Conservation (phyloP, 1,140 invertebrate genomes). For the Cyclargus thomasi region DNA sequence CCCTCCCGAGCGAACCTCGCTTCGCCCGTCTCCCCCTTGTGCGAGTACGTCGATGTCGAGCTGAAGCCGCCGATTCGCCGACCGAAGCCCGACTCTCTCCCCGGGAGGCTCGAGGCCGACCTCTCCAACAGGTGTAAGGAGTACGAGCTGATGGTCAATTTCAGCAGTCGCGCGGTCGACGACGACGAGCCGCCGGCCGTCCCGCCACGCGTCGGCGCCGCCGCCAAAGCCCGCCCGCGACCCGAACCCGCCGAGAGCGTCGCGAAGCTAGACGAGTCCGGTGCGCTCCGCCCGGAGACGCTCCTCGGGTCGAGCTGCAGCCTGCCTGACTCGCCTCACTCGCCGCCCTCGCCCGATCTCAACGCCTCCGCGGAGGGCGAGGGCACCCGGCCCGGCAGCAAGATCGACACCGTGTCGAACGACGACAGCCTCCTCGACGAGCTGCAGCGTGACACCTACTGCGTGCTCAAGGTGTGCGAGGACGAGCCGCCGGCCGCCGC, state of each 20-base stretch:
- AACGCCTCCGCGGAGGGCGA: constrained; percentile 28
- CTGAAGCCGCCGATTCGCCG: constrained; percentile 41
- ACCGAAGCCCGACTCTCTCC: constrained; percentile 35
- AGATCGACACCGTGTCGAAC: constrained; percentile 44
- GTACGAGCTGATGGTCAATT: constrained; percentile 68
- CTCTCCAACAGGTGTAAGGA: constrained; percentile 50
- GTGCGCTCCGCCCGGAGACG: constrained; percentile 29
- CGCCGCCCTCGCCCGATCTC: constrained; percentile 26
- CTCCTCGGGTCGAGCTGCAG: constrained; percentile 34
- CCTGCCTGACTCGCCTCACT: constrained; percentile 32
- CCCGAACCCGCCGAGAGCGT: constrained; percentile 34
- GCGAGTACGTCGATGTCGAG: constrained; percentile 62
- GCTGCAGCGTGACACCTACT: constrained; percentile 56
- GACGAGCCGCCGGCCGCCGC: constrained; percentile 45
- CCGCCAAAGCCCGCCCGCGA: constrained; percentile 29
- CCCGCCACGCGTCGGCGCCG: constrained; percentile 49
- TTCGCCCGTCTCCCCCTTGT: constrained; percentile 32
- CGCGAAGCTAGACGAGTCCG: constrained; percentile 29
- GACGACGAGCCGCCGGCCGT: constrained; percentile 62
- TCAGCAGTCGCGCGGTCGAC: constrained; percentile 48
- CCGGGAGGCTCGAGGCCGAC: constrained; percentile 31
- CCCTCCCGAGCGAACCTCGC: constrained; percentile 36
- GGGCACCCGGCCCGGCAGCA: constrained; percentile 33
- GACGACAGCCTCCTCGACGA: constrained; percentile 64
- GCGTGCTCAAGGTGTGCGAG: constrained; percentile 58